These are phyloP conservation scores for Charanyca ferruginea DNA, from an alignment of 2,888 invertebrate species.

Conservation along the genomic window DNA sequence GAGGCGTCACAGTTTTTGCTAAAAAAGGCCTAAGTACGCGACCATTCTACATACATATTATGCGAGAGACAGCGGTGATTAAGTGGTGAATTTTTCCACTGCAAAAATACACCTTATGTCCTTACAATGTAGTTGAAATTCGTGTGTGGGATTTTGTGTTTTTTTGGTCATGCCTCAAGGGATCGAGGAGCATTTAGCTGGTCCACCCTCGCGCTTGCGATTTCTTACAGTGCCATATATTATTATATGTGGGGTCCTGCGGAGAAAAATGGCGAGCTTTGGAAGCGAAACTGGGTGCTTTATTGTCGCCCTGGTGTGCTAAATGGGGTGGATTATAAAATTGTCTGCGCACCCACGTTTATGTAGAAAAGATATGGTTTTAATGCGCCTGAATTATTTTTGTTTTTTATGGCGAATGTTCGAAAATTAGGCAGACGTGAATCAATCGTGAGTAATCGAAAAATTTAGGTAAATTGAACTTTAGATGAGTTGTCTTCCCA, in stretches of 20 bases:
- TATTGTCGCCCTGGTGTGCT: conserved; percentile 69
- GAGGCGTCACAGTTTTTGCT: conserved; percentile 86
- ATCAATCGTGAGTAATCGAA: not conserved
- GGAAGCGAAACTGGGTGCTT: conserved; percentile 78
- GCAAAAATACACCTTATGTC: conserved; percentile 68
- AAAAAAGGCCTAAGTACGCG: conserved; percentile 87
- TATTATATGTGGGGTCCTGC: conserved; percentile 83
- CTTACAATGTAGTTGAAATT: conserved; percentile 64
- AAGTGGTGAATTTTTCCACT: conserved; percentile 71
- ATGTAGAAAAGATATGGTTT: conserved; percentile 31
- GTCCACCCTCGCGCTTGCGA: conserved; percentile 84
- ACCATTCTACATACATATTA: conserved; percentile 86
- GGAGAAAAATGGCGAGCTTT: conserved; percentile 82
- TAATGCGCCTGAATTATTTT: conserved; percentile 20
- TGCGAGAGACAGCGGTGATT: conserved; percentile 86
- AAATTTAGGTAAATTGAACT: too few species aligned
- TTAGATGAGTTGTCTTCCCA: too few species aligned
- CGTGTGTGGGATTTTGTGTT: conserved; percentile 57
- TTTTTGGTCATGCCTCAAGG: conserved; percentile 81
- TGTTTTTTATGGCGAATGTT: not conserved
- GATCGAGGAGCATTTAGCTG: conserved; percentile 83
- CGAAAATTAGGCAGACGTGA: not conserved
- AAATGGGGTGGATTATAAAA: conserved; percentile 62
- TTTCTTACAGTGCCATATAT: conserved; percentile 89
- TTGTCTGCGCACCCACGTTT: conserved; percentile 38